phyloP scores from a whole-genome alignment of 2,113 vertebrate species.

The Neolamprologus devosi region DNA sequence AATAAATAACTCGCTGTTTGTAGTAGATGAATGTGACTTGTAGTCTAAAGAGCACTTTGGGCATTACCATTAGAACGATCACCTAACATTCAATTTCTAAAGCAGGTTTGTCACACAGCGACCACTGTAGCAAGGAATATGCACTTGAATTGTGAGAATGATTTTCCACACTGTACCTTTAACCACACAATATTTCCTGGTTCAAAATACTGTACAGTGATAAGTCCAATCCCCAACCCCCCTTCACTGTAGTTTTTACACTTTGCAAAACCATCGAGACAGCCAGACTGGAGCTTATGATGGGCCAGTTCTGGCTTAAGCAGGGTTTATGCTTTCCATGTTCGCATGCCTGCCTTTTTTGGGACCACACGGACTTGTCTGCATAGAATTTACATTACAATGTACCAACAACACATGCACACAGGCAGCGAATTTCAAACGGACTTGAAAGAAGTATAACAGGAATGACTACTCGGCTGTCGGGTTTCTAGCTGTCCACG shows the following conservation, averaged over 20 bases:
- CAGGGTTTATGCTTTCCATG: not conserved
- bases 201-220: not conserved
- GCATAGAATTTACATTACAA: not conserved
- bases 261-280: not conserved
- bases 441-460: not conserved
- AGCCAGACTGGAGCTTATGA: not conserved
- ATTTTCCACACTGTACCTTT: not conserved
- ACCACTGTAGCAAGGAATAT: not conserved
- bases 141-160: not conserved
- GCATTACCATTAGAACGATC: not conserved
- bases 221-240: not conserved
- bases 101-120: not conserved
- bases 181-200: not conserved
- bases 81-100: not conserved
- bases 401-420: not conserved
- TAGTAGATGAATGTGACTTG: not conserved
- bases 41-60: not conserved
- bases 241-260: not conserved
- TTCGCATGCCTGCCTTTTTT: not conserved
- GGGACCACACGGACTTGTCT: fast-evolving
- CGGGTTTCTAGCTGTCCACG: not conserved
- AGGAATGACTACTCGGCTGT: not conserved
- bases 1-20: not conserved
- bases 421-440: not conserved
- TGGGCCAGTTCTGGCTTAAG: not conserved